phyloP scores from a whole-genome alignment of 2,113 vertebrate species.

The Megaleporinus macrocephalus region DNA sequence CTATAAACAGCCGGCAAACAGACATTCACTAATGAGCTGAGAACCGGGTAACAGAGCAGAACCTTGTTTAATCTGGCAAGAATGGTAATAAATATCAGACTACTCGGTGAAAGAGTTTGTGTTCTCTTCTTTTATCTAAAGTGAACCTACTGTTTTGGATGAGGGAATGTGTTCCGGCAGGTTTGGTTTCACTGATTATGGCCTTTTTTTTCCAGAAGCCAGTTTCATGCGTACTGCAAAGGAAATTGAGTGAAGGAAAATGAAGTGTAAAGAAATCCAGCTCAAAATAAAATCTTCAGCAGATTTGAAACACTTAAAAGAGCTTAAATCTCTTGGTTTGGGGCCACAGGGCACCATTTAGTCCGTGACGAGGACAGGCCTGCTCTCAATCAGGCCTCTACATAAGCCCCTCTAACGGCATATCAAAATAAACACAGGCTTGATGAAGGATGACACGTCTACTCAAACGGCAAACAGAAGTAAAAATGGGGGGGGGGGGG shows the following conservation, averaged over 20 bases:
- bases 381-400: constrained; percentile 43
- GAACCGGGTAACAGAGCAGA: not conserved
- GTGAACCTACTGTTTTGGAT: not conserved
- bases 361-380: constrained; percentile 48
- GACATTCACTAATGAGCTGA: not conserved
- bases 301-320: constrained; percentile 10
- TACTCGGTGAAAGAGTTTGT: constrained; percentile 8
- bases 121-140: not conserved
- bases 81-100: constrained; percentile 1
- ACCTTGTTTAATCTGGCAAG: not conserved
- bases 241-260: not conserved
- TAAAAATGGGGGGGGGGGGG: constrained; percentile 57
- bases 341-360: constrained; percentile 34
- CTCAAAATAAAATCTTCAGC: not conserved
- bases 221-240: constrained; percentile 8
- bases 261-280: constrained; percentile 4
- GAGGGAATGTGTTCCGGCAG: not conserved
- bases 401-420: constrained; percentile 56
- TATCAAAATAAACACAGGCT: constrained; percentile 71
- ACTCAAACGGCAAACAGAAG: constrained; percentile 69
- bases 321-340: constrained; percentile 26
- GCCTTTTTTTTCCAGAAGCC: constrained; percentile 1
- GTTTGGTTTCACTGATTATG: constrained; percentile 7
- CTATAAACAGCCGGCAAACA: not conserved
- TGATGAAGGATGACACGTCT: constrained; percentile 67